Evolutionary conservation across 1,140 invertebrate genomes (phyloP).

Genomic region (Cryptotermes secundus): DNA sequence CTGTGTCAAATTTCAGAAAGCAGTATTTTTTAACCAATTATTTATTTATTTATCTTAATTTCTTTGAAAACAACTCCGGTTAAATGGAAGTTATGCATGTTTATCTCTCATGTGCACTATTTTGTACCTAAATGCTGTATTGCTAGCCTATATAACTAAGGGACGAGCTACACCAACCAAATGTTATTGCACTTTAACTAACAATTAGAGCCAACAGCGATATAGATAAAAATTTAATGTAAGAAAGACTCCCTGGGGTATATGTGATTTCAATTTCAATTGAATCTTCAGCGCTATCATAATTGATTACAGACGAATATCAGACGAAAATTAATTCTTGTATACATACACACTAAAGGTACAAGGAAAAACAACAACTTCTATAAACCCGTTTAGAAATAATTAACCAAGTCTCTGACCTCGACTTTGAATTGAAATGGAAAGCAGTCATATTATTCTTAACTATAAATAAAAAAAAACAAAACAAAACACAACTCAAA

Average conservation of each 20-base stretch:
- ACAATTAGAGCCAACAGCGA: no score
- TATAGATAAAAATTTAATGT: no score
- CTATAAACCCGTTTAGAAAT: neutral
- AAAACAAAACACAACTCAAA: neutral
- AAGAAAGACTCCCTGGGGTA: neutral
- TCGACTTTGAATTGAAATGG: neutral
- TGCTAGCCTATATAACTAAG: no score
- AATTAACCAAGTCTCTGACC: neutral
- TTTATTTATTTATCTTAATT: no score
- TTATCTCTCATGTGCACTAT: no score
- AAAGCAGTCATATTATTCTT: neutral
- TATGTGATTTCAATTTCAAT: neutral
- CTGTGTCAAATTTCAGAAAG: no score
- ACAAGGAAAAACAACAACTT: neutral
- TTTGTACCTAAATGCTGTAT: no score
- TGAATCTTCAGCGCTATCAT: neutral
- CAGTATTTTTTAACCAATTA: no score
- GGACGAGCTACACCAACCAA: no score
- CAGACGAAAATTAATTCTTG: neutral
- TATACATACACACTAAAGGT: neutral
- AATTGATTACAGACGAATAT: neutral
- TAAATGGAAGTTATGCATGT: no score
- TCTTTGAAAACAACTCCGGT: no score
- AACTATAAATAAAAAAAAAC: neutral
- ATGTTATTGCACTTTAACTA: no score